phyloP scores from a whole-genome alignment of 2,113 vertebrate genomes.

The Oreochromis niloticus region DNA sequence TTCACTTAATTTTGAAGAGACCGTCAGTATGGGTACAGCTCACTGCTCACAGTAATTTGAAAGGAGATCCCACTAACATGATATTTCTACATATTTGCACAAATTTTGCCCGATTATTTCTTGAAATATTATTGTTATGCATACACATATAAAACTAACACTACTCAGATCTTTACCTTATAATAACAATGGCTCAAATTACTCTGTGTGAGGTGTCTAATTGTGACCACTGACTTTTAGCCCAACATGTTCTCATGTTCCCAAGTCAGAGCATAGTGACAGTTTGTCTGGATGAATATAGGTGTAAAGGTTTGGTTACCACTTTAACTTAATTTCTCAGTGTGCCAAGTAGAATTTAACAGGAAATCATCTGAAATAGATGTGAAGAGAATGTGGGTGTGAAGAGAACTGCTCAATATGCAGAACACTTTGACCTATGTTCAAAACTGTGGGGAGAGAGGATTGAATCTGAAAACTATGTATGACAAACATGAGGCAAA shows the following conservation, averaged over 20 bases:
- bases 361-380: background rate
- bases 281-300: background rate
- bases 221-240: background rate
- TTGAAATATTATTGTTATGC: background rate
- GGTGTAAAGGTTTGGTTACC: background rate
- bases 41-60: background rate
- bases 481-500: background rate
- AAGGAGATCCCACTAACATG: background rate
- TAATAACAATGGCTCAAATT: background rate
- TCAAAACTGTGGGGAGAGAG: background rate
- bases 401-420: background rate
- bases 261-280: background rate
- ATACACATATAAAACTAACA: background rate
- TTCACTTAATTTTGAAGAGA: background rate
- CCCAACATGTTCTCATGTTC: background rate
- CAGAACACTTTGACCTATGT: background rate
- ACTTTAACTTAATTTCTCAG: background rate
- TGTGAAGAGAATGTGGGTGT: background rate
- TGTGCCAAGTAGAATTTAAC: background rate
- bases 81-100: background rate
- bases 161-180: background rate
- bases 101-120: background rate
- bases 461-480: background rate
- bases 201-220: background rate
- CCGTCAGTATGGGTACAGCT: slow-evolving; percentile 28